These are phyloP conservation scores for Pentalonia nigronervosa DNA, from an alignment of 1,140 invertebrate species.

Conservation along the genomic window DNA sequence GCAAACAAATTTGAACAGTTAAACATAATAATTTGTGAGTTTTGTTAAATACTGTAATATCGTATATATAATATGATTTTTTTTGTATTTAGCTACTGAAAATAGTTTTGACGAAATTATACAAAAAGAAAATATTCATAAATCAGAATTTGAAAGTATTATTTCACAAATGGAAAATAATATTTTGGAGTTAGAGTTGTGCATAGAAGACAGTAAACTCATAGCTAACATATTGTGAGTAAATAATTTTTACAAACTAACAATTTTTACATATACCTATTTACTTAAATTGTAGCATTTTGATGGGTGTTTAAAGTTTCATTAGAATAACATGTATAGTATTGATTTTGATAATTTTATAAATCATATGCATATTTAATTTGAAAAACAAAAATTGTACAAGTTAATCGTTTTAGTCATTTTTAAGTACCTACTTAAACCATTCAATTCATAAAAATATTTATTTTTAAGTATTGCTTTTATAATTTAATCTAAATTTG, in stretches of 20 bases:
- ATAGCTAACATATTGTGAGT: not conserved
- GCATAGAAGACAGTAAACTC: not conserved
- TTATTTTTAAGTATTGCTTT: not conserved
- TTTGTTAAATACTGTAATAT: not conserved
- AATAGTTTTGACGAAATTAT: not conserved
- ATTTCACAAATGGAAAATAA: not conserved
- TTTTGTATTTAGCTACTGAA: not conserved
- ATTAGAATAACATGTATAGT: too few relatives aligned
- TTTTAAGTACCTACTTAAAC: too few relatives aligned
- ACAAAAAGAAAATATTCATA: constrained; percentile 12
- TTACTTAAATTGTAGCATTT: not conserved
- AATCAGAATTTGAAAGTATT: not conserved
- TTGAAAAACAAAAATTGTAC: too few relatives aligned
- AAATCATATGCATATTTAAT: not conserved
- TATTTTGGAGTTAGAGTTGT: not conserved
- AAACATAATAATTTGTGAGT: not conserved
- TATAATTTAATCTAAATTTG: not conserved
- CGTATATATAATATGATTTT: not conserved
- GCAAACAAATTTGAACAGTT: not conserved
- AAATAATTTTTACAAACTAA: not conserved
- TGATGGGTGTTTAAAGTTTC: too few relatives aligned
- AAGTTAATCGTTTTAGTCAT: too few relatives aligned
- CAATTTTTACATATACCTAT: too few relatives aligned
- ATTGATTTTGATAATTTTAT: not conserved
- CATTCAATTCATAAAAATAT: too few relatives aligned